These are phyloP conservation scores for Hipparchia sbordonii DNA, from an alignment of 2,888 invertebrate genomes.

Conservation along the genomic window DNA sequence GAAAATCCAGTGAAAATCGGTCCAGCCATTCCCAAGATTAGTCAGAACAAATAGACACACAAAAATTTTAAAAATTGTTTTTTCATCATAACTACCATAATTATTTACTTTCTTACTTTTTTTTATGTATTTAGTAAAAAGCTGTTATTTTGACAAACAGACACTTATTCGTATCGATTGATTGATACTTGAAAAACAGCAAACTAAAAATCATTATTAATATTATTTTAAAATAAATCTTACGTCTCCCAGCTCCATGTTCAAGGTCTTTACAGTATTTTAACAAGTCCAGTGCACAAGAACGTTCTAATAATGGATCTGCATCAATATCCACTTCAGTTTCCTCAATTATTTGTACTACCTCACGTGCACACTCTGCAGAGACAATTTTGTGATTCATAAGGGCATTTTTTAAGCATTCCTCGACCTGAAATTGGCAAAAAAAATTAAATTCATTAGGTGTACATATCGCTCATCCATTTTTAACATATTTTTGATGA, in stretches of 20 bases:
- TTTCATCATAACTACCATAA: too few relatives aligned
- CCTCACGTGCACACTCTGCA: slow-evolving; percentile 90
- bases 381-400: slow-evolving; percentile 88
- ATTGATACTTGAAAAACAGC: too few relatives aligned
- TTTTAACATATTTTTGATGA: too few relatives aligned
- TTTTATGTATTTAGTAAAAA: too few relatives aligned
- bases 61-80: too few relatives aligned
- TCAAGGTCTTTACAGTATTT: slow-evolving; percentile 91
- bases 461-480: too few relatives aligned
- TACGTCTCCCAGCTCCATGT: slow-evolving; percentile 96
- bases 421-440: slow-evolving; percentile 83
- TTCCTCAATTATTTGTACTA: slow-evolving; percentile 94
- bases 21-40: too few relatives aligned
- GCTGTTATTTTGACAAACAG: too few relatives aligned
- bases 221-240: slow-evolving; percentile 53
- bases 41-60: too few relatives aligned
- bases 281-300: slow-evolving; percentile 92
- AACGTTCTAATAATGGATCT: slow-evolving; percentile 94
- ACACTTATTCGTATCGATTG: too few relatives aligned
- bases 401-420: slow-evolving; percentile 94
- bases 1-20: too few relatives aligned
- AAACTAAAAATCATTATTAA: background rate
- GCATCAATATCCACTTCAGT: slow-evolving; percentile 97
- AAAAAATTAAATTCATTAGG: background rate
- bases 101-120: too few relatives aligned